Evolutionary conservation across 2,113 vertebrate species (phyloP), one percentile per base, ranked within the genome.

Genomic region (Ailuropoda melanoleuca): DNA sequence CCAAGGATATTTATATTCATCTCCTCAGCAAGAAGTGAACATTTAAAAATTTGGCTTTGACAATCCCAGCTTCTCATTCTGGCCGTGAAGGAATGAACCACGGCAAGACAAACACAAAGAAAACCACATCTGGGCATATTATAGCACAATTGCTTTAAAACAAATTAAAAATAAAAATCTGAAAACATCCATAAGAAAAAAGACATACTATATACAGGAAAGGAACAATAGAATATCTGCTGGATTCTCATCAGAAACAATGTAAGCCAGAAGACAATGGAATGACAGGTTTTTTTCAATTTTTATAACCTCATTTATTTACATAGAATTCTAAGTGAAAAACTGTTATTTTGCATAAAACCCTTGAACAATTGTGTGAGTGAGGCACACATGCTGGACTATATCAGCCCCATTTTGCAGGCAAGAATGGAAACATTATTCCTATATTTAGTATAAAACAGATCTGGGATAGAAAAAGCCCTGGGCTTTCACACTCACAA

Each of bases 121-220:
- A 96, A 96, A 92, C 62, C 95, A 86, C 56, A 93, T 95, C 90
- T n/a, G 74, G 21, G 62, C 19, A 72, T 90, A 53, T 78, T 64
- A 5, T 23, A 64, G 37, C 9, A 53, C 24, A 75, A 56, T 12
- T 48, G 31, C n/a, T 96, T 77, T 85, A 91, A 46, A 48, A 55
- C 48, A 91, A 88, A 85, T 95, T 93, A 95, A 96, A 96, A 95
- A 91, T 70, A 78, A 91, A 96, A 91, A 15, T 56, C 83, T 88
- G 43, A 93, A 77, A 95, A 72, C 86, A 84, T 48, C 55, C 39
- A 75, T 48, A 93, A 88, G 56, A 80, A 83, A 83, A 93, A 92
- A 81, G 46, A 75, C 29, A 55, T 14, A 75, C 19, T 85, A 39
- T 24, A 26, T 66, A 24, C 6, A 88, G 29, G 39, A 75, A 85